These are phyloP conservation scores for Zootermopsis nevadensis DNA, from an alignment of 2,888 invertebrate genomes.

Conservation along the genomic window DNA sequence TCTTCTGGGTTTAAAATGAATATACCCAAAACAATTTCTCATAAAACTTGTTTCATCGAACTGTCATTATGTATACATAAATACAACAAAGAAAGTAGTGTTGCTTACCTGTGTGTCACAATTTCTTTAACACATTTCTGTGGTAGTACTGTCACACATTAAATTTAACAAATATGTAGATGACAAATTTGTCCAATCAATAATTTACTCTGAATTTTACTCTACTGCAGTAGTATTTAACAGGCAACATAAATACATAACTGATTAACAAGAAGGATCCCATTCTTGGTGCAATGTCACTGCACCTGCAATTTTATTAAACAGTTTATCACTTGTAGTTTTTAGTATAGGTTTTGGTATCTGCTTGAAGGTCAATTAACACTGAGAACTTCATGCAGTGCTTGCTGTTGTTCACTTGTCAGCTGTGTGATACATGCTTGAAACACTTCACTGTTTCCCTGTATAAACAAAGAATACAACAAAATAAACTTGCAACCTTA, in stretches of 20 bases:
- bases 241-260: not conserved
- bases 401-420: conserved; percentile 83
- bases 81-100: not conserved
- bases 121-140: not conserved
- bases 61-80: not conserved
- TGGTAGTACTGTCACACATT: not conserved
- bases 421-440: conserved; percentile 82
- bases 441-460: conserved; percentile 83
- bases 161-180: not conserved
- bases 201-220: not conserved
- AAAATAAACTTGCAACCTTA: not conserved
- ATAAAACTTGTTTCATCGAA: not conserved
- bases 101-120: not conserved
- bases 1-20: not conserved
- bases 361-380: conserved; percentile 23
- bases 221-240: not conserved
- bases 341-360: not conserved
- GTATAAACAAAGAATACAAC: conserved; percentile 57
- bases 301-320: not conserved
- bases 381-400: conserved; percentile 79
- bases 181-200: not conserved
- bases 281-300: not conserved
- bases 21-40: not conserved
- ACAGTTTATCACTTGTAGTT: not conserved
- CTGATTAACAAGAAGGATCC: not conserved